Evolutionary conservation across 2,888 invertebrate genomes (phyloP).

Genomic region (Papilio gigon): DNA sequence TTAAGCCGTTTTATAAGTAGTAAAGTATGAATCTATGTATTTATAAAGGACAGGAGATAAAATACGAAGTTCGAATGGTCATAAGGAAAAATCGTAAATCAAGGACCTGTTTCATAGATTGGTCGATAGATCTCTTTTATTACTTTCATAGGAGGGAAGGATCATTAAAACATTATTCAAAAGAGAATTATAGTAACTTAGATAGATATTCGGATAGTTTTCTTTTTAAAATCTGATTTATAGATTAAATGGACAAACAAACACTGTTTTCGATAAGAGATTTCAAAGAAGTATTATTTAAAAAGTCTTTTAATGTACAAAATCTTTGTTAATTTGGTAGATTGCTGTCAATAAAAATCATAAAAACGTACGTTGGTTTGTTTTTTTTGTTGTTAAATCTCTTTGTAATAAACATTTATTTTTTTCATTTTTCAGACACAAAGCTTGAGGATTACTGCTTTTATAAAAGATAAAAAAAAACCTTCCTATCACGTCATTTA

Average conservation of each 20-base stretch:
- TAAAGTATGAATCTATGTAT: not conserved
- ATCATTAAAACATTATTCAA: conserved; percentile 33
- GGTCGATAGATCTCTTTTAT: conserved; percentile 37
- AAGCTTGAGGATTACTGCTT: conserved; percentile 22
- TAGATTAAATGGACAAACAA: too few species aligned
- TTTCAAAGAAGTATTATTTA: not conserved
- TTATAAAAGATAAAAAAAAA: conserved; percentile 14
- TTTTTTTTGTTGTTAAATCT: too few species aligned
- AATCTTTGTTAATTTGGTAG: not conserved
- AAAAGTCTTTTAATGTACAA: not conserved
- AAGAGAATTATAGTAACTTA: not conserved
- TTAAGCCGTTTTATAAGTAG: not conserved
- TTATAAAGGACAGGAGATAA: conserved; percentile 19
- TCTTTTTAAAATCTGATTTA: not conserved
- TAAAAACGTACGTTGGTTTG: not conserved
- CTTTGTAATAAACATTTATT: not conserved
- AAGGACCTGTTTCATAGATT: conserved; percentile 33
- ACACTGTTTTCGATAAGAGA: not conserved
- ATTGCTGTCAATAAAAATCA: not conserved
- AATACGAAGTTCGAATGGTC: conserved; percentile 20
- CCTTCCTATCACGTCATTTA: conserved; percentile 26
- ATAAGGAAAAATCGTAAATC: conserved; percentile 38
- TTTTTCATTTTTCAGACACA: conserved; percentile 12
- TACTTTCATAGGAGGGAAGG: conserved; percentile 29
- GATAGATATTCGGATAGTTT: not conserved